Base-by-base conservation (phyloP, 1,140 invertebrate genomes). In the Cydia amplana region DNA sequence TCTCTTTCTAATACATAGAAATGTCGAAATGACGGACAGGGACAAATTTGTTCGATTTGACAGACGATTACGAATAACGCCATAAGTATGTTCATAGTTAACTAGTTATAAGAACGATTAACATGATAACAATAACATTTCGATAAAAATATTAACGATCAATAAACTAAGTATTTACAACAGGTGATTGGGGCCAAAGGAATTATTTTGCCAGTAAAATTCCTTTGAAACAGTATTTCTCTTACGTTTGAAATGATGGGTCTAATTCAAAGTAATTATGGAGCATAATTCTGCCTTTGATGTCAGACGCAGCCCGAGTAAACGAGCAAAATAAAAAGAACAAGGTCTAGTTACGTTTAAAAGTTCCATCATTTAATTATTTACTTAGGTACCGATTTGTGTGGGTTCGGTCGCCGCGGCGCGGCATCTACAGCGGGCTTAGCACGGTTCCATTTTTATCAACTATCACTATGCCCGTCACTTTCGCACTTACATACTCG, bases 251-350 rank as follows among this genome's bases (percentile, higher is more conserved):
- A 70, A 36, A 32, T 36, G 65, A 65, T 65, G 65, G 32, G 32
- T 18, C 65, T 70, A 70, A 70, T 70, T 70, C 32, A 18, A 18
- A 36, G 32, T 36, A 70, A 70, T 70, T 65, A 36, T 65, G 28
- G 65, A 36, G 32, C 65, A 70, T 70, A 70, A 70, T 70, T 70
- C 65, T 36, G n/a, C 65, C 65, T 70, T 70, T 70, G 65, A 70
- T 70, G 65, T 70, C n/a, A 40, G 65, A 36, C 28, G 16, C 65
- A 70, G 55, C 18, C 20, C 55, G 55, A 60, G 55, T n/a, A 60
- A 60, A 60, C 55, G 55, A 60, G 55, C 55, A 60, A 23, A 60
- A 60, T n/a, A 60, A 60, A 60, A 60, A 55, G 51, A 18, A 55
- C 51, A 55, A 55, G 51, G 55, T 60, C 9, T 60, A 9, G 55